A percentile compares a stretch with the other conserved stretches of the same genome.
Evolutionary conservation across 2,888 invertebrate genomes (phyloP).

Genomic region (Ichneumoninae sp.): DNA sequence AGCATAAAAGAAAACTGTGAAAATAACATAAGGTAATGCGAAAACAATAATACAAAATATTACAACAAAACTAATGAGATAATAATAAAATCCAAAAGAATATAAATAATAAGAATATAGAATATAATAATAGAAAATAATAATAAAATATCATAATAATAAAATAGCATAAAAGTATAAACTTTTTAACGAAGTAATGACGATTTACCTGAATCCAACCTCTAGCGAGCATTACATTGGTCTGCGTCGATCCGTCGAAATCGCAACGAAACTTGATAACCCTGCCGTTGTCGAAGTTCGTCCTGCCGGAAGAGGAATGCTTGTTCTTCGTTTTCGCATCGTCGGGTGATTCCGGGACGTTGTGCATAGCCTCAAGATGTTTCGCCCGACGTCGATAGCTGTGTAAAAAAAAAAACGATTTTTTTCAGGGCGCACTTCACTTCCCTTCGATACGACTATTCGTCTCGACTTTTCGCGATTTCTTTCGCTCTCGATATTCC

Average conservation of each 20-base stretch:
- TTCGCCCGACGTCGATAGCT: background rate
- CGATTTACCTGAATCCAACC: conserved; percentile 76
- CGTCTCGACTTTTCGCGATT: conserved; percentile 21
- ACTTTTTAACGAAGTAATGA: background rate
- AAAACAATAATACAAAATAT: no score
- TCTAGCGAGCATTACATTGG: conserved; percentile 77
- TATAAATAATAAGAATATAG: no score
- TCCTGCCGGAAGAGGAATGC: background rate
- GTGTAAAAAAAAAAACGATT: background rate
- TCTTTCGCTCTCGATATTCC: conserved; percentile 25
- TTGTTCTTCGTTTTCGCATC: background rate
- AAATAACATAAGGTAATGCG: no score
- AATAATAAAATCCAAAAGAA: no score
- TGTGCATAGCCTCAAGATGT: background rate
- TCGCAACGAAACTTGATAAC: conserved; percentile 78
- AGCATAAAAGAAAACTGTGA: no score
- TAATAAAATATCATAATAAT: no score
- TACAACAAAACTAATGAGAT: no score
- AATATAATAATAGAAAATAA: no score
- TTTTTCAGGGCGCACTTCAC: conserved; percentile 39
- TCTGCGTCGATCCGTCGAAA: conserved; percentile 74
- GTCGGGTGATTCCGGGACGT: background rate
- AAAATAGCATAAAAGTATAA: no score
- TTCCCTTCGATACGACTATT: background rate
- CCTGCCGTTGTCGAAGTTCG: conserved; percentile 61